Evolutionary conservation across 2,888 invertebrate genomes (phyloP).

Genomic region (Andricus curvator): DNA sequence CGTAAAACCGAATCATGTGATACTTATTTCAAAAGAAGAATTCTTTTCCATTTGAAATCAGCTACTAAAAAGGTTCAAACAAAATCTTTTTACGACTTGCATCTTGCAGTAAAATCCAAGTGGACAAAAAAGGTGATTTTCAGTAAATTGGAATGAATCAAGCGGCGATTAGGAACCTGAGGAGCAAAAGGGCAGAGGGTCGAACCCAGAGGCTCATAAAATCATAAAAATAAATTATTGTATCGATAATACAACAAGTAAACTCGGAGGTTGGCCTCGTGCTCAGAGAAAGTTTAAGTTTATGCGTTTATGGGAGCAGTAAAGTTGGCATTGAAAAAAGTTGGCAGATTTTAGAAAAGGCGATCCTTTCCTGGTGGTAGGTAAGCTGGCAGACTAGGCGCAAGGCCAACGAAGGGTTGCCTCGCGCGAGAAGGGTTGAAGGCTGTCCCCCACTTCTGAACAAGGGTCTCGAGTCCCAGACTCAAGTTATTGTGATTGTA

Average conservation of each 20-base stretch:
- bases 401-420: constrained; percentile 60
- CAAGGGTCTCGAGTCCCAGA: not conserved
- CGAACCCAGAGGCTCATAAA: constrained; percentile 59
- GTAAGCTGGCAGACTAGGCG: constrained; percentile 42
- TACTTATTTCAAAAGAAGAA: no score
- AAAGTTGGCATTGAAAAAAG: constrained; percentile 56
- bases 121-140: constrained; percentile 21
- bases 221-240: constrained; percentile 73
- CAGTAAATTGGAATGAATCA: constrained; percentile 29
- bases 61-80: no score
- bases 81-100: not conserved
- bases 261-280: constrained; percentile 55
- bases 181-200: constrained; percentile 24
- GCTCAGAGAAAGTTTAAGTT: constrained; percentile 65
- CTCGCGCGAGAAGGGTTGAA: constrained; percentile 62
- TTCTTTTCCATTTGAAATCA: no score
- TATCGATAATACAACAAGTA: constrained; percentile 68
- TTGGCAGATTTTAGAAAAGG: constrained; percentile 25
- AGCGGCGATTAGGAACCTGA: not conserved
- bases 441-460: constrained; percentile 3
- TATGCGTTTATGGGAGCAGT: constrained; percentile 71
- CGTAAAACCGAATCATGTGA: no score
- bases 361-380: constrained; percentile 43
- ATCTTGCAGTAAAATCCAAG: not conserved
- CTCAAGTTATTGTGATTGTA: constrained; percentile 45